A percentile compares a stretch with the other conserved stretches of the same genome.
phyloP scores from a whole-genome alignment of 2,888 invertebrate genomes.

The Cephalotes varians region DNA sequence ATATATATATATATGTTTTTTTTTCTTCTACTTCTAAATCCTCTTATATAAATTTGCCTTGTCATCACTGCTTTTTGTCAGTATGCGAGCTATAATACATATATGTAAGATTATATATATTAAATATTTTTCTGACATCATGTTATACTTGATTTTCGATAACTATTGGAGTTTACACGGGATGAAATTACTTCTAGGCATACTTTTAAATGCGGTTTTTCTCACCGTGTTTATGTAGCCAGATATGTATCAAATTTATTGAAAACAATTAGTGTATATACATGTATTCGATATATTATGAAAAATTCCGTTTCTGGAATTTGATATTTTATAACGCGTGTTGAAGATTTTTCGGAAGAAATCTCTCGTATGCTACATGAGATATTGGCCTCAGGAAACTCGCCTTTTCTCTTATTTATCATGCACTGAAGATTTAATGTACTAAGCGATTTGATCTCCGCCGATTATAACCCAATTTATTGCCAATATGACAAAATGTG shows the following conservation, averaged over 20 bases:
- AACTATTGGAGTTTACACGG: slow-evolving; percentile 54
- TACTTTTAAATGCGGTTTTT: slow-evolving; percentile 43
- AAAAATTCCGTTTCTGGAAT: slow-evolving; percentile 8
- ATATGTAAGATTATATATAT: slow-evolving; percentile 14
- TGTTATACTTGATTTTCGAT: neutral
- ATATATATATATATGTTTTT: neutral
- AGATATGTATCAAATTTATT: slow-evolving; percentile 1
- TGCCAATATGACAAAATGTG: neutral
- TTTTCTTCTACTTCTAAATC: neutral
- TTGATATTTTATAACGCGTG: slow-evolving; percentile 15
- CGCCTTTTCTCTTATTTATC: slow-evolving; percentile 15
- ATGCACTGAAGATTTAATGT: slow-evolving; percentile 16
- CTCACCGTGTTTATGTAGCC: neutral
- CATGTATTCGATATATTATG: neutral
- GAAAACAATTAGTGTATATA: neutral
- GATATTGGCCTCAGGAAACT: neutral
- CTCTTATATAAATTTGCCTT: neutral
- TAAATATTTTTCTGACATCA: slow-evolving; percentile 9
- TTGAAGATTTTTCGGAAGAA: neutral
- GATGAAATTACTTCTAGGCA: slow-evolving; percentile 34
- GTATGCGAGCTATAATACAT: neutral
- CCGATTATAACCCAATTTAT: slow-evolving; percentile 10
- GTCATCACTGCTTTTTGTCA: neutral
- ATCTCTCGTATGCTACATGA: slow-evolving; percentile 5
- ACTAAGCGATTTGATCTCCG: slow-evolving; percentile 10